These are phyloP conservation scores for Miniopterus natalensis DNA, from an alignment of 2,113 vertebrate genomes.

Conservation along the genomic window DNA sequence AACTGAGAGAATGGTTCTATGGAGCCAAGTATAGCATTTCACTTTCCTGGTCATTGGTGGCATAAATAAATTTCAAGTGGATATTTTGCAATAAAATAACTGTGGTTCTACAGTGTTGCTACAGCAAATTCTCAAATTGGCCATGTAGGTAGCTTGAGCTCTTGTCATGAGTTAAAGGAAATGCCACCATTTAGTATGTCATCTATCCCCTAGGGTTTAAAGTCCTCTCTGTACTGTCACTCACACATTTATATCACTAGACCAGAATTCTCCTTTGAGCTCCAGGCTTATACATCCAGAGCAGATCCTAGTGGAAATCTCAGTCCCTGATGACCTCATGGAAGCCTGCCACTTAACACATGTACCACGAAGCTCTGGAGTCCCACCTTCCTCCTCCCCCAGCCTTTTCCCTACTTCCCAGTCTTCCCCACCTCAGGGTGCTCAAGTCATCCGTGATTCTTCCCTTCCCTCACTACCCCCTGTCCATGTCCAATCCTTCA, in stretches of 20 bases:
- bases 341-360: neutral
- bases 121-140: neutral
- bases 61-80: slow-evolving; percentile 16
- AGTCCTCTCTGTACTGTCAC: neutral
- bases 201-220: neutral
- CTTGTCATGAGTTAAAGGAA: neutral
- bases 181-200: neutral
- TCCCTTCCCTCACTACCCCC: neutral
- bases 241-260: neutral
- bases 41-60: slow-evolving; percentile 57
- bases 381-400: neutral
- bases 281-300: neutral
- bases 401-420: neutral
- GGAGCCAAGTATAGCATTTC: slow-evolving; percentile 48
- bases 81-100: neutral
- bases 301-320: neutral
- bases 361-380: neutral
- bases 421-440: neutral
- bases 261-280: neutral
- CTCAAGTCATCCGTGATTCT: neutral
- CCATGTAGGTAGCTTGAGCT: neutral
- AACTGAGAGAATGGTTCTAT: slow-evolving; percentile 51
- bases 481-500: neutral
- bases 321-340: neutral
- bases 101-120: neutral